Evolutionary conservation across 53 echinoderm and acorn worm species (phyloP).

Genomic region (Luidia sarsii): DNA sequence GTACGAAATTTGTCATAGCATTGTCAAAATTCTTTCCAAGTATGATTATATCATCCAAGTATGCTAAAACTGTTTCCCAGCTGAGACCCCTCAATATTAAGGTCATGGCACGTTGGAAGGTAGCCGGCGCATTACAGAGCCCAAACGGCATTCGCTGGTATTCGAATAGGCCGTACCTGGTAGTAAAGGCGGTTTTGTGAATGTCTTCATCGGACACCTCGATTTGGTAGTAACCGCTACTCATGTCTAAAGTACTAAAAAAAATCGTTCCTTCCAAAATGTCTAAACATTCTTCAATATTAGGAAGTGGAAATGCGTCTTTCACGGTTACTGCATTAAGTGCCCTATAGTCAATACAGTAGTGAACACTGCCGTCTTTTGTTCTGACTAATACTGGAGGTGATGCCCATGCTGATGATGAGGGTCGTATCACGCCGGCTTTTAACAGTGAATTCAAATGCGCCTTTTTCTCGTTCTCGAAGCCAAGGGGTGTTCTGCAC

Average conservation of each 20-base stretch:
- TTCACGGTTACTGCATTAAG: too few relatives aligned
- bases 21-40: too few relatives aligned
- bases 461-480: neutral
- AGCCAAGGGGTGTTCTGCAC: neutral
- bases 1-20: constrained; percentile 26
- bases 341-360: too few relatives aligned
- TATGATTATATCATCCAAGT: neutral
- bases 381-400: neutral
- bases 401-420: neutral
- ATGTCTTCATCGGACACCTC: constrained; percentile 31
- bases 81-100: neutral
- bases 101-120: neutral
- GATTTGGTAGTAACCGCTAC: constrained; percentile 48
- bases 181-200: constrained; percentile 52
- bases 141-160: neutral
- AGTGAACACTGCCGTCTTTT: neutral
- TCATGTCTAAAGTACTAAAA: constrained; percentile 56
- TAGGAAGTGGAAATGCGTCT: constrained; percentile 21
- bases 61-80: neutral
- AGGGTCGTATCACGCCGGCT: neutral
- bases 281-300: constrained; percentile 51
- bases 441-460: neutral
- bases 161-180: neutral
- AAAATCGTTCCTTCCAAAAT: constrained; percentile 30
- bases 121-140: too few relatives aligned